Evolutionary conservation across 2,888 invertebrate species (phyloP), one percentile per base, ranked within the genome.

Genomic region (Crioceris asparagi): DNA sequence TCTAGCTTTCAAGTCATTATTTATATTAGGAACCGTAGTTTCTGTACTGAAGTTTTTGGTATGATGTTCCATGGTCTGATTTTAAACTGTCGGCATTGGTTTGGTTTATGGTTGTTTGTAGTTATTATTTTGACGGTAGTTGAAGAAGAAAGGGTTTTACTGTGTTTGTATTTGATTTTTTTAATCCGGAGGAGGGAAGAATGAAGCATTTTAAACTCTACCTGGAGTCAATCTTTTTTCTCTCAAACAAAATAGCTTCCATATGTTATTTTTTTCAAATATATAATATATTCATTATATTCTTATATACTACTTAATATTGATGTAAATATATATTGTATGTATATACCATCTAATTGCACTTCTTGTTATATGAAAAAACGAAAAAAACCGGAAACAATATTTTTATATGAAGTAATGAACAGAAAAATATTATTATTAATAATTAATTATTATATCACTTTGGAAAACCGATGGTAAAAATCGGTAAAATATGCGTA

Each of bases 201-300:
- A 55, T 62, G 57, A 64, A 65, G 62, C 62, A 60, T 60, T 61
- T 57, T 59, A 59, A 62, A 62, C 62, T 63, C 62, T 64, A 64
- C 62, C 63, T 61, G 58, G 61, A 61, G 68, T 74, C 73, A 74
- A 73, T 74, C 73, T 74, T 73, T 69, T 71, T 70, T 73, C 73
- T 73, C 73, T 73, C 73, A 68, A 72, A 71, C 71, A 71, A 71
- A 71, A 70, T 71, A 71, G 69, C 63, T 65, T 65, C 62, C 64
- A 55, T 58, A n/a, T n/a, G n/a, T n/a, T n/a, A n/a, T n/a, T 63
- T 45, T 29, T 60, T 62, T 62, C 61, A 66, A 64, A 66, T 67
- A 67, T 65, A 66, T 66, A 66, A 66, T 65, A 66, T 64, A 64
- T 62, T 53, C 59, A 62, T 62, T 17, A 64, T 64, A 65, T 64